Base-by-base conservation (phyloP, 2,888 invertebrate genomes). In the Yponomeuta plumbellus region DNA sequence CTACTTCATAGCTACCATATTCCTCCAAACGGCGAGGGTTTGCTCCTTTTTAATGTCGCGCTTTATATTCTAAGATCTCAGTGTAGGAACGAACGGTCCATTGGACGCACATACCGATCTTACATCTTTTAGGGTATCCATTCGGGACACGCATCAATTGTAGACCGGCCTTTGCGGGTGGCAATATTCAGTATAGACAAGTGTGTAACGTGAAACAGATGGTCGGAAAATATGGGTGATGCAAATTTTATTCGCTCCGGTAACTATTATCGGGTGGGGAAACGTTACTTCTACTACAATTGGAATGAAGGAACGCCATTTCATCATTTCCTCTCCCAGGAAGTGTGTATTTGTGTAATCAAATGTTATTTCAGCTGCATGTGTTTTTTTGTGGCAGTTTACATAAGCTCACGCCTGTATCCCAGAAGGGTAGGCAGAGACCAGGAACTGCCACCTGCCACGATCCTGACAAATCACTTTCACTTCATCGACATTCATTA, bases 61-160 rank as follows among this genome's bases (percentile, higher is more conserved):
- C 44, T 52, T 17, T 52, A 52, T 52, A 52, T 52, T 52, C 44
- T 52, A 52, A 52, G 5, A 17, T 2, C 44, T 52, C 44, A 52
- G 0, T 17, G 13, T 52, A 17, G 44, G 3, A 17, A 17, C 44
- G 44, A 52, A 8, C 17, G 17, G 17, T 52, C 44, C 13, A 17
- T 44, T 44, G 44, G 44, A 44, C 44, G 13, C 44, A 44, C 44
- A 44, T 17, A 17, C 44, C 13, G 17, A 44, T 44, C 13, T 44
- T 44, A 44, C 44, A 44, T 17, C 44, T 44, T 17, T 44, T 44
- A 44, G 44, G 17, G 44, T 13, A 44, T 44, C 44, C 44, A 52
- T 52, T 52, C 44, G 3, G 17, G 17, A 52, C 59, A 59, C 59
- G 22, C 59, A 59, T 59, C 59, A 59, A 59, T 59, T 59, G 21